phyloP scores from a whole-genome alignment of 2,888 invertebrate genomes.

The Diarsia dahlii region DNA sequence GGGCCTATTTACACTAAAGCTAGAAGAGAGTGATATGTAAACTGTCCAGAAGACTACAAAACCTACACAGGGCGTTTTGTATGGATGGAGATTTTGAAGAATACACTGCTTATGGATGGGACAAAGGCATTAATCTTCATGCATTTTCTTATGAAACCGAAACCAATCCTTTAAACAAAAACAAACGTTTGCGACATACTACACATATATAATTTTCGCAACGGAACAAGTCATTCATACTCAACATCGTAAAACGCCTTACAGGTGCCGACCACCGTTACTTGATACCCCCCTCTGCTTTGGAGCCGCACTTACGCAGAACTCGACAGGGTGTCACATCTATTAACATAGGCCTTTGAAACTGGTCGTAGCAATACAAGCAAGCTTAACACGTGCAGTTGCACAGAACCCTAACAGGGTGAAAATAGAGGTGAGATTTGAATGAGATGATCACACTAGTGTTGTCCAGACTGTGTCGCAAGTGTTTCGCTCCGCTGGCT shows the following conservation, averaged over 20 bases:
- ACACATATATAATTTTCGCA: slow-evolving; percentile 74
- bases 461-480: slow-evolving; percentile 75
- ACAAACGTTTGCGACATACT: slow-evolving; percentile 66
- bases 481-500: slow-evolving; percentile 77
- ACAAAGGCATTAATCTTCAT: background rate
- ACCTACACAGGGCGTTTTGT: too few relatives aligned
- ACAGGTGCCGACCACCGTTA: slow-evolving; percentile 64
- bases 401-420: slow-evolving; percentile 57
- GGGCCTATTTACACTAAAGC: background rate
- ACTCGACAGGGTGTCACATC: slow-evolving; percentile 44
- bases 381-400: slow-evolving; percentile 61
- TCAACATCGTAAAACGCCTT: slow-evolving; percentile 70
- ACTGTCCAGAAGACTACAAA: too few relatives aligned
- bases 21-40: background rate
- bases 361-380: slow-evolving; percentile 60
- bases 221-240: slow-evolving; percentile 73
- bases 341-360: slow-evolving; percentile 64
- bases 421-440: slow-evolving; percentile 70
- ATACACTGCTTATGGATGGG: background rate
- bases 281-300: slow-evolving; percentile 61
- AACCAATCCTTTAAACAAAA: slow-evolving; percentile 56
- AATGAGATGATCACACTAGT: slow-evolving; percentile 50
- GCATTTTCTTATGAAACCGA: slow-evolving; percentile 30
- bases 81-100: background rate
- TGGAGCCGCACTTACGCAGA: slow-evolving; percentile 50